A percentile compares a stretch with the other conserved stretches of the same genome.
Evolutionary conservation across 2,797 vertebrate species (phyloP).

Genomic region (Pseudomugil gertrudae): DNA sequence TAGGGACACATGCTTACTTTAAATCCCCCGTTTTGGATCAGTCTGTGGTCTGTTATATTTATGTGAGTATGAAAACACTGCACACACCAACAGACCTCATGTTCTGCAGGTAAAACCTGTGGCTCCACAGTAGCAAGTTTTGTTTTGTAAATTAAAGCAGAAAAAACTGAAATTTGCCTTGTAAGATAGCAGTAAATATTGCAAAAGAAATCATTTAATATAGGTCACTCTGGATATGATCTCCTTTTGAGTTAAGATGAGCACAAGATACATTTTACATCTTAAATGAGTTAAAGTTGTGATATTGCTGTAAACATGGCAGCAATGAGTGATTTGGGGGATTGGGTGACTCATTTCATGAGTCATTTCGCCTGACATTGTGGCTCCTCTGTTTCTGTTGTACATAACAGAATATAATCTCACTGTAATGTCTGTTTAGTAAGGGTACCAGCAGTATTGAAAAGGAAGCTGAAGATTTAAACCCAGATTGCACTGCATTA

Average conservation of each 20-base stretch:
- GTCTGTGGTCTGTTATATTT: background rate
- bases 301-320: background rate
- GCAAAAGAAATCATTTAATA: background rate
- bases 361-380: slow-evolving; percentile 15
- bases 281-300: background rate
- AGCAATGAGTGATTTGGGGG: background rate
- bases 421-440: slow-evolving; percentile 6
- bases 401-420: slow-evolving; percentile 3
- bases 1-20: background rate
- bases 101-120: background rate
- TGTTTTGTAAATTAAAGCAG: background rate
- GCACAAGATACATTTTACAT: background rate
- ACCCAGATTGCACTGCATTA: background rate
- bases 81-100: background rate
- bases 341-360: background rate
- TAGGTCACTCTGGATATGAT: background rate
- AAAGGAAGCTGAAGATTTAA: background rate
- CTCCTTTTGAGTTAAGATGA: background rate
- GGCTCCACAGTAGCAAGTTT: background rate
- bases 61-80: background rate
- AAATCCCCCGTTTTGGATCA: background rate
- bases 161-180: background rate
- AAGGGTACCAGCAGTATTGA: background rate
- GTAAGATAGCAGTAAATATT: background rate
- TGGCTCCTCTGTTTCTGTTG: background rate